phyloP scores from a whole-genome alignment of 2,888 invertebrate genomes.

The Abscondita cerata region DNA sequence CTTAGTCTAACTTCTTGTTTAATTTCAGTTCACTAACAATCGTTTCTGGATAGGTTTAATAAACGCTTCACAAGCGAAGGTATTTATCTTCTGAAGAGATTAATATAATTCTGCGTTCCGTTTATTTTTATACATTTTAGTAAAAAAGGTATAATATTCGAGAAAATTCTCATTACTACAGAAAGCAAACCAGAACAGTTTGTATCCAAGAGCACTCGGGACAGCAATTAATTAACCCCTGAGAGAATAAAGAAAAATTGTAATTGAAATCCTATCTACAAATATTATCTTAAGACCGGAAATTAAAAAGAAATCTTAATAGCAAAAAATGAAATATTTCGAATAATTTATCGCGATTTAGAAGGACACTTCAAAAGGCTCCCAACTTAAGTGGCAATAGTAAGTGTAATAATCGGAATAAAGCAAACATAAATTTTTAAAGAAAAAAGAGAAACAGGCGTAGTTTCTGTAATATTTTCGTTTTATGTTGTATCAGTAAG shows the following conservation, averaged over 20 bases:
- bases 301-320: slow-evolving; percentile 7
- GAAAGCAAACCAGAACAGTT: background rate
- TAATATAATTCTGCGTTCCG: no score
- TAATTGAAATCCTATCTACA: slow-evolving; percentile 9
- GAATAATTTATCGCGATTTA: slow-evolving; percentile 10
- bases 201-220: slow-evolving; percentile 3
- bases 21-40: no score
- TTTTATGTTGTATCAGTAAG: slow-evolving; percentile 34
- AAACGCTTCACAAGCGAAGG: no score
- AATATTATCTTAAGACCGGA: slow-evolving; percentile 13
- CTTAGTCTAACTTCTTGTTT: no score
- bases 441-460: slow-evolving; percentile 24
- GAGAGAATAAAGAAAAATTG: slow-evolving; percentile 10
- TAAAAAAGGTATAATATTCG: background rate
- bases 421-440: slow-evolving; percentile 27
- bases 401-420: slow-evolving; percentile 25
- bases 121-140: background rate
- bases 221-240: slow-evolving; percentile 16
- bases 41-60: no score
- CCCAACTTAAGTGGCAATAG: slow-evolving; percentile 14
- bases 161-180: slow-evolving; percentile 3
- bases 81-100: no score
- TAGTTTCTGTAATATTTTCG: slow-evolving; percentile 32
- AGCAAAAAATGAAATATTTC: slow-evolving; percentile 10
- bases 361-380: slow-evolving; percentile 11